These are phyloP conservation scores for Chalcis sispes DNA, from an alignment of 2,888 invertebrate genomes.

Conservation along the genomic window DNA sequence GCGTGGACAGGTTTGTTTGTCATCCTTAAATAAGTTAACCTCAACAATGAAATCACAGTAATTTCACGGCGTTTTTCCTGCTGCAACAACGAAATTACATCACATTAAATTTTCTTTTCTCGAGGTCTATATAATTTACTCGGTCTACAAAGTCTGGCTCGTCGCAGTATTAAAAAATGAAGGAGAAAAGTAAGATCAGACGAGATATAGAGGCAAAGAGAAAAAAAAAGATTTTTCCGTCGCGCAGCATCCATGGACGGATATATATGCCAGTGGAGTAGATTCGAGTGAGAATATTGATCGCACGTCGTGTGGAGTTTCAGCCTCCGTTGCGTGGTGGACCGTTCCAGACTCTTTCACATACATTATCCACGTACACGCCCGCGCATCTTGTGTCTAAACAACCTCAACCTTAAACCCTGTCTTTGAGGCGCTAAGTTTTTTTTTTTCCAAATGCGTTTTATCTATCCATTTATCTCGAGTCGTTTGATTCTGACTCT, in stretches of 20 bases:
- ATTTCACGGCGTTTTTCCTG: no score
- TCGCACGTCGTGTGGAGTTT: conserved; percentile 24
- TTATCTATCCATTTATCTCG: no score
- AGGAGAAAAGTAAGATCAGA: no score
- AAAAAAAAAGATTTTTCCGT: background rate
- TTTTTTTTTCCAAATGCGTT: background rate
- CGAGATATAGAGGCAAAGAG: background rate
- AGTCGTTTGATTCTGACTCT: no score
- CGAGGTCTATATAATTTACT: no score
- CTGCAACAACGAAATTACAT: no score
- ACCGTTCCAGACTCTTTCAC: conserved; percentile 14
- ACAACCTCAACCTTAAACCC: background rate
- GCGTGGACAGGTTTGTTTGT: no score
- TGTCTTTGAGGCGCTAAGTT: background rate
- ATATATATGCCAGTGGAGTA: conserved; percentile 33
- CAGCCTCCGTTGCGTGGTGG: conserved; percentile 8
- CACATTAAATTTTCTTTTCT: no score
- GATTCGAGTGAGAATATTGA: conserved; percentile 48
- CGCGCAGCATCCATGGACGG: background rate
- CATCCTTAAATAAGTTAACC: no score
- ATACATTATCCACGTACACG: background rate
- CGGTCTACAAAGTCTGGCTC: no score
- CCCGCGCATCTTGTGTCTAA: background rate
- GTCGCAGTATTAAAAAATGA: no score
- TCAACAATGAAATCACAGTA: no score